A percentile compares a stretch with the other conserved stretches of the same genome.
These are phyloP conservation scores for Poeciliopsis presidionis DNA, from an alignment of 2,797 vertebrate genomes.

Conservation along the genomic window DNA sequence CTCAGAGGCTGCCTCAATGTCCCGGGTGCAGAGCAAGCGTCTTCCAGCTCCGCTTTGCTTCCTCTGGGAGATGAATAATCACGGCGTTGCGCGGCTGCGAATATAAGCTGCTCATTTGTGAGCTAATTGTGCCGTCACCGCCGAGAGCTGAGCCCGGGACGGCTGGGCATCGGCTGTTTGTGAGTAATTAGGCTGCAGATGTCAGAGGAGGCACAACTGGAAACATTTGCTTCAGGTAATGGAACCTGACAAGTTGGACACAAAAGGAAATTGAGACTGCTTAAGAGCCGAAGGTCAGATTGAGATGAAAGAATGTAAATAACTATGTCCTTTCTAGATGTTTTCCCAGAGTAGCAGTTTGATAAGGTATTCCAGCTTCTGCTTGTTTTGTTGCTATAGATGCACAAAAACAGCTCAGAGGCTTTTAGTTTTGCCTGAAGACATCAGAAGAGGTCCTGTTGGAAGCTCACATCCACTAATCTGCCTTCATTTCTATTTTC, in stretches of 20 bases:
- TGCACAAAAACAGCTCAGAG: conserved; percentile 8
- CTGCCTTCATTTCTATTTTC: not conserved
- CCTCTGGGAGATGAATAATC: conserved; percentile 50
- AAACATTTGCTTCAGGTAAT: conserved; percentile 61
- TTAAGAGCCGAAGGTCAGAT: conserved; percentile 29
- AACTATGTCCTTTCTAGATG: conserved; percentile 9
- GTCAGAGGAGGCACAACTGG: conserved; percentile 28
- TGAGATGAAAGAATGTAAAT: conserved; percentile 28
- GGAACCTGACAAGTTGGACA: conserved; percentile 55
- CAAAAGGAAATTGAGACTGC: conserved; percentile 41
- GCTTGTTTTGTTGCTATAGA: conserved; percentile 20
- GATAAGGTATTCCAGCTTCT: conserved; percentile 19
- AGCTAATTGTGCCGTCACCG: conserved; percentile 57
- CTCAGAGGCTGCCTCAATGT: conserved; percentile 20
- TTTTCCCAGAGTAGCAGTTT: conserved; percentile 21
- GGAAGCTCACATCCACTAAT: not conserved
- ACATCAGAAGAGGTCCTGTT: not conserved
- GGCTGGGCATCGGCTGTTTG: conserved; percentile 41
- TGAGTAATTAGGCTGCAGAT: conserved; percentile 69
- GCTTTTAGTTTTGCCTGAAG: not conserved
- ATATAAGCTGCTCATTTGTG: conserved; percentile 61
- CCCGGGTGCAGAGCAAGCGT: conserved; percentile 38
- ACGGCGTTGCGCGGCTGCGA: conserved; percentile 24
- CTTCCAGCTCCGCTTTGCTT: conserved; percentile 21
- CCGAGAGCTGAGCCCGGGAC: conserved; percentile 31